Evolutionary conservation across 2,888 invertebrate genomes (phyloP).

Genomic region (Acleris laterana): DNA sequence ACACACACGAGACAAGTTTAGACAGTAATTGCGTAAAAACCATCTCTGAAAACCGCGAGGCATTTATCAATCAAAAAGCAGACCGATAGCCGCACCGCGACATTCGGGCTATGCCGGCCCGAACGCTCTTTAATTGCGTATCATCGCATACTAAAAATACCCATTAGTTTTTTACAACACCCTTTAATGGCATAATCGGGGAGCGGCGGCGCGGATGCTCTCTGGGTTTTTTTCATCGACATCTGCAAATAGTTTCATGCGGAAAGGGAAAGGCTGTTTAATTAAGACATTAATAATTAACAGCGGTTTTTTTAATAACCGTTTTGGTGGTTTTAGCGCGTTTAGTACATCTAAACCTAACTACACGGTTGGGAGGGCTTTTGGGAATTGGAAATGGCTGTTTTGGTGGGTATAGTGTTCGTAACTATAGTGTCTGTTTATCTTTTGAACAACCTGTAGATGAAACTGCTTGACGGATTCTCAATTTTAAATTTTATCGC

Average conservation of each 20-base stretch:
- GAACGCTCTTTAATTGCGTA: constrained; percentile 71
- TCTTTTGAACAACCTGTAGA: too few relatives aligned
- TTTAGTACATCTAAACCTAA: too few relatives aligned
- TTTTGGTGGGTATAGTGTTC: too few relatives aligned
- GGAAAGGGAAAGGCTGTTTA: constrained; percentile 25
- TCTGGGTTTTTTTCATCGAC: constrained; percentile 51
- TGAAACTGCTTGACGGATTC: too few relatives aligned
- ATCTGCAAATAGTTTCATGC: constrained; percentile 50
- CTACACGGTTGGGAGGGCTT: too few relatives aligned
- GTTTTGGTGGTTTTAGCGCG: too few relatives aligned
- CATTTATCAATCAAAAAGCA: constrained; percentile 1
- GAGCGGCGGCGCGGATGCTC: constrained; percentile 54
- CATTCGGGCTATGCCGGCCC: constrained; percentile 48
- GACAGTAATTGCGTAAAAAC: not conserved
- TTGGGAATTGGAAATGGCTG: too few relatives aligned
- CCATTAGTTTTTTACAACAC: constrained; percentile 71
- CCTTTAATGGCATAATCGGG: constrained; percentile 80
- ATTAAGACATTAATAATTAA: constrained; percentile 35
- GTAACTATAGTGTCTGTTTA: too few relatives aligned
- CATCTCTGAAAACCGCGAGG: not conserved
- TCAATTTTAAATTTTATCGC: too few relatives aligned
- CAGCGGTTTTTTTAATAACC: not conserved
- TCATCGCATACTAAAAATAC: constrained; percentile 82
- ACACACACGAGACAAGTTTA: not conserved
- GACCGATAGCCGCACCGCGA: constrained; percentile 34